Base-by-base conservation (phyloP, 2,113 vertebrate genomes). In the Callipepla squamata region DNA sequence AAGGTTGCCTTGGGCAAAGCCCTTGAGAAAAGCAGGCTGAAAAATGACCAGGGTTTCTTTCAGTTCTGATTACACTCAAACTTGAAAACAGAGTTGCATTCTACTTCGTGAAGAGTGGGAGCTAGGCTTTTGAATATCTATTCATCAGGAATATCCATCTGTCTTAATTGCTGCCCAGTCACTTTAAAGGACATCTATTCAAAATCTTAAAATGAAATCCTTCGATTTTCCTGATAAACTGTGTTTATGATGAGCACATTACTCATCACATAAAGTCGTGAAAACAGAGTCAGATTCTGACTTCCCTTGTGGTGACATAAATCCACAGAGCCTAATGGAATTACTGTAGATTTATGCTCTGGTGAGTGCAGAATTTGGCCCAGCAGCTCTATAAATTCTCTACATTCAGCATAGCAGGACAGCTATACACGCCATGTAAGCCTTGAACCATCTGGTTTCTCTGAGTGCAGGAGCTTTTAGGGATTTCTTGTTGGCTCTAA, bases 281-380 rank as follows among this genome's bases (percentile, higher is more conserved):
- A 87, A 92, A 96, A 92, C 67, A 83, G 40, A 87, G 34, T 34
- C 44, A 28, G 32, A 70, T 88, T 78, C 85, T 81, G 53, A 72
- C 94, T 89, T 91, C 45, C 63, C 20, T 85, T 48, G 16, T 40
- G 91, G 65, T 74, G 76, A 77, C 61, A 80, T 85, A 91, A 65
- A 94, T 77, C 51, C 61, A 86, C 34, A 91, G 89, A 80, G 36
- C 22, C 72, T 92, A 90, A 83, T 30, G 5, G 61, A 92, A 91
- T 91, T 90, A 80, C 40, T 93, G 63, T 51, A 80, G 65, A 94
- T 94, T 91, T 94, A 75, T 88, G 73, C 16, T 83, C 55, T 80
- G 80, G 7, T 51, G 61, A 91, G 23, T 65, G 66, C 34, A 73
- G 82, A 62, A 78, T 94, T 94, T 95, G 63, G 48, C n/a, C 76